Evolutionary conservation across 1,140 invertebrate genomes (phyloP).

Genomic region (Aphaenogaster rudis): DNA sequence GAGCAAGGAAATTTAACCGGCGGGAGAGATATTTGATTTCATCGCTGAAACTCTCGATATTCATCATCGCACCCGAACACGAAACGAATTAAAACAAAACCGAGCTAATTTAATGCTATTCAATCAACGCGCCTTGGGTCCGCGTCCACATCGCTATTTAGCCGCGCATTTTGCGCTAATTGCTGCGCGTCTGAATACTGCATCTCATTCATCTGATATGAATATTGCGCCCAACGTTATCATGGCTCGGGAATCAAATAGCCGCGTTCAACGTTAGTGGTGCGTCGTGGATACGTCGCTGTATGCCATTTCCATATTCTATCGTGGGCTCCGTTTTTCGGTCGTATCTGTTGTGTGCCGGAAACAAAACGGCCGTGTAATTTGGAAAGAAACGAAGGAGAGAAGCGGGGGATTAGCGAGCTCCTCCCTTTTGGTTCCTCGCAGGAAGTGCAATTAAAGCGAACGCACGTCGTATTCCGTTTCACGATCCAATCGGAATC

Average conservation of each 20-base stretch:
- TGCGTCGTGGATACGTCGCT: neutral
- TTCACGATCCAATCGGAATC: neutral
- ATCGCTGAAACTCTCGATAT: slow-evolving; percentile 49
- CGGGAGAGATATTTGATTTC: slow-evolving; percentile 53
- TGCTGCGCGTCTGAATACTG: slow-evolving; percentile 46
- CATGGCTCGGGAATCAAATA: slow-evolving; percentile 33
- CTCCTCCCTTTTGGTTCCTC: neutral
- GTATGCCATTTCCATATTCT: neutral
- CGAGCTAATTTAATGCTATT: slow-evolving; percentile 58
- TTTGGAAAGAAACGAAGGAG: neutral
- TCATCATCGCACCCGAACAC: slow-evolving; percentile 1
- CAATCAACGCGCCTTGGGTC: slow-evolving; percentile 40
- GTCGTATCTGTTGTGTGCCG: neutral
- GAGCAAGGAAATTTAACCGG: slow-evolving; percentile 40
- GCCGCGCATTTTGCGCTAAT: slow-evolving; percentile 53
- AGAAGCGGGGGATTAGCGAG: neutral
- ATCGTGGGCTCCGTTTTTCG: neutral
- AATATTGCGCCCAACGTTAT: slow-evolving; percentile 51
- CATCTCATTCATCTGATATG: slow-evolving; percentile 53
- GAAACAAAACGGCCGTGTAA: neutral
- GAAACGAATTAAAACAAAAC: slow-evolving; percentile 53
- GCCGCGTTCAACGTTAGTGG: slow-evolving; percentile 26
- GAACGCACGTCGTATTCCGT: neutral
- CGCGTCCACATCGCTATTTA: slow-evolving; percentile 29
- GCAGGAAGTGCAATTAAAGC: neutral